Percentiles rank a stretch among this genome's conserved stretches.
These are phyloP conservation scores for Semotilus atromaculatus DNA, from an alignment of 2,797 vertebrate genomes.

Conservation along the genomic window DNA sequence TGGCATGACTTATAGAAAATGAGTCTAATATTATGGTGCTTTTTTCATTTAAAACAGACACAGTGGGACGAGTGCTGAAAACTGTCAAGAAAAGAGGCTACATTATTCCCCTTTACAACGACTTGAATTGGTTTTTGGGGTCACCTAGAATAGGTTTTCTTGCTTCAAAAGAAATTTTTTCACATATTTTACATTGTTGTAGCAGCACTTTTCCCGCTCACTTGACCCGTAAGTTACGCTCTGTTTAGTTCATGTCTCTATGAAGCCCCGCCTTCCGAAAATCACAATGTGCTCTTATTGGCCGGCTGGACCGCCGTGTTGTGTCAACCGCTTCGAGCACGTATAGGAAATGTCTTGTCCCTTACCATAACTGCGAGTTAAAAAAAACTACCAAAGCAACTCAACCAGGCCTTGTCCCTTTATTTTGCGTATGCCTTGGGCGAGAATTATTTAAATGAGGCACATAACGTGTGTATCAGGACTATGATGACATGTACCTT, in stretches of 20 bases:
- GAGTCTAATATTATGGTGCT: neutral
- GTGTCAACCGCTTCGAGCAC: neutral
- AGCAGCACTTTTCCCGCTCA: neutral
- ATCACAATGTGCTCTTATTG: neutral
- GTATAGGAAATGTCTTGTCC: neutral
- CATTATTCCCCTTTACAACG: neutral
- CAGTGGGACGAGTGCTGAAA: neutral
- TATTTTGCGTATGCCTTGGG: neutral
- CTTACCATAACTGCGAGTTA: neutral
- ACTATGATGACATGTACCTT: neutral
- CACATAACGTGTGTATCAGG: neutral
- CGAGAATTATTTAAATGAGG: neutral
- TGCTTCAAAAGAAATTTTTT: neutral
- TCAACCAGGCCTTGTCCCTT: neutral
- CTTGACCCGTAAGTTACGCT: too few species aligned
- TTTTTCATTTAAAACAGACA: neutral
- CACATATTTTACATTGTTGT: neutral
- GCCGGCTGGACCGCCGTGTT: neutral
- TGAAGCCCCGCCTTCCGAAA: neutral
- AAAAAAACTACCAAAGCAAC: neutral
- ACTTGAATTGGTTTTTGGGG: neutral
- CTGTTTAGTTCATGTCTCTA: neutral
- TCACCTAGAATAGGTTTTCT: neutral
- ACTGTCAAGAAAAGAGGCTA: neutral
- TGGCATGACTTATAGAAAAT: constrained; percentile 7